Base-by-base conservation (phyloP, 2,113 vertebrate species). In the Ginglymostoma cirratum region DNA sequence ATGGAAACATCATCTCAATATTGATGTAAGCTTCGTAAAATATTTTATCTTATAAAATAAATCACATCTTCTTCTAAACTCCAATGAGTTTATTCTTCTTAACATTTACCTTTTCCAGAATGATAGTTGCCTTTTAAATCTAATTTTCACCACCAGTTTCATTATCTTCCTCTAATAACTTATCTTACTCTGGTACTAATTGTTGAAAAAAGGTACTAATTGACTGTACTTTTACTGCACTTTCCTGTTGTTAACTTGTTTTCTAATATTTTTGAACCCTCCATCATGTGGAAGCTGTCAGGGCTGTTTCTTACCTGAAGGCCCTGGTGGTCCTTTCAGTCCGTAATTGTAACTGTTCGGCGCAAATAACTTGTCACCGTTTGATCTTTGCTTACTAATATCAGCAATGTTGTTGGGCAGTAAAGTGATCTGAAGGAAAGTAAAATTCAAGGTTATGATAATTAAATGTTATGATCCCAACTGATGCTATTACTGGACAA, bases 401-500 rank as follows among this genome's bases (percentile, higher is more conserved):
- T 98, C 98, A 4, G 97, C 97, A 72, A 98, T 98, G 42, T 97
- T 98, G 97, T 98, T 99, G 89, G 98, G 98, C 95, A 99, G 97
- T 97, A 98, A 96, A 96, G 98, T 97, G 96, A 99, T 98, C 99
- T 99, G 97, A 23, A 97, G 96, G 87, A 83, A 96, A 83, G 96
- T 96, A 96, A 96, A 83, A 2, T 61, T 87, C 67, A 72, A 65
- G n/a, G 78, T 30, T 96, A 70, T 23, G 30, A 48, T 92, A 69
- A 96, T 42, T n/a, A 38, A 17, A 10, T 61, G 55, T 61, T 61
- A 12, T 61, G 55, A 61, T 61, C 55, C 55, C 55, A 61, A 12
- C 55, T 61, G 12, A 61, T 61, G 55, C 2, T 61, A 61, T 1
- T 61, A 61, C 55, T 12, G 55, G 12, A 61, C 55, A 61, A 61